Evolutionary conservation across 2,888 invertebrate species (phyloP).

Genomic region (Chrysolina americana): DNA sequence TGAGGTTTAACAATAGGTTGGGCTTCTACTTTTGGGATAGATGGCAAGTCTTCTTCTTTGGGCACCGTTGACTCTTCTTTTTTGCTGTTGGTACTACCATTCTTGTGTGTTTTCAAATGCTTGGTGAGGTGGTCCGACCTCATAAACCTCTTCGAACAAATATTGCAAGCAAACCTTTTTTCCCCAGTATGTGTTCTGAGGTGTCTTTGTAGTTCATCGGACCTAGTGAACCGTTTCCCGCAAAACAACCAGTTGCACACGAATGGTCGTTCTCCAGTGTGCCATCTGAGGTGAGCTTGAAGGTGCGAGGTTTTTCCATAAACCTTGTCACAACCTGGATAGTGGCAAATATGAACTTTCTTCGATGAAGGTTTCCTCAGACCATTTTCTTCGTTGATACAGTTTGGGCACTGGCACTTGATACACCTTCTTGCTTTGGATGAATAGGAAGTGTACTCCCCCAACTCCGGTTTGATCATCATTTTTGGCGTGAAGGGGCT

Average conservation of each 20-base stretch:
- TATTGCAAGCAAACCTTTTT: slow-evolving; percentile 87
- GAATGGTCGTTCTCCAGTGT: slow-evolving; percentile 93
- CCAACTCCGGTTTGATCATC: slow-evolving; percentile 69
- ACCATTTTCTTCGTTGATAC: slow-evolving; percentile 83
- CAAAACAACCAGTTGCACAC: slow-evolving; percentile 92
- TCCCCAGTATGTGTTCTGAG: slow-evolving; percentile 91
- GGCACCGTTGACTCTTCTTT: slow-evolving; percentile 30
- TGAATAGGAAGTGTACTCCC: slow-evolving; percentile 61
- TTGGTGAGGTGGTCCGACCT: slow-evolving; percentile 94
- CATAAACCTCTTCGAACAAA: slow-evolving; percentile 93
- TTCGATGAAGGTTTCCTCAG: slow-evolving; percentile 86
- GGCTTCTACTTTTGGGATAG: slow-evolving; percentile 2
- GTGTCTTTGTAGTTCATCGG: slow-evolving; percentile 92
- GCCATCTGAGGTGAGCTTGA: slow-evolving; percentile 78
- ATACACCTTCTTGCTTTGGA: slow-evolving; percentile 79
- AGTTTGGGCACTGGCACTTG: slow-evolving; percentile 87
- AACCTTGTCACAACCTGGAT: slow-evolving; percentile 88
- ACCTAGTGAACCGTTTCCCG: slow-evolving; percentile 91
- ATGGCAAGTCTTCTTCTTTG: slow-evolving; percentile 29
- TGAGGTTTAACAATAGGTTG: slow-evolving; percentile 33
- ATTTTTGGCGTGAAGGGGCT: slow-evolving; percentile 60
- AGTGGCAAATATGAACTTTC: slow-evolving; percentile 89
- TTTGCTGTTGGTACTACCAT: slow-evolving; percentile 68
- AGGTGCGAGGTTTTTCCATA: slow-evolving; percentile 96
- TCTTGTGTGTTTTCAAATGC: slow-evolving; percentile 90